phyloP scores from a whole-genome alignment of 2,113 vertebrate species.

The Vireo altiloquus region DNA sequence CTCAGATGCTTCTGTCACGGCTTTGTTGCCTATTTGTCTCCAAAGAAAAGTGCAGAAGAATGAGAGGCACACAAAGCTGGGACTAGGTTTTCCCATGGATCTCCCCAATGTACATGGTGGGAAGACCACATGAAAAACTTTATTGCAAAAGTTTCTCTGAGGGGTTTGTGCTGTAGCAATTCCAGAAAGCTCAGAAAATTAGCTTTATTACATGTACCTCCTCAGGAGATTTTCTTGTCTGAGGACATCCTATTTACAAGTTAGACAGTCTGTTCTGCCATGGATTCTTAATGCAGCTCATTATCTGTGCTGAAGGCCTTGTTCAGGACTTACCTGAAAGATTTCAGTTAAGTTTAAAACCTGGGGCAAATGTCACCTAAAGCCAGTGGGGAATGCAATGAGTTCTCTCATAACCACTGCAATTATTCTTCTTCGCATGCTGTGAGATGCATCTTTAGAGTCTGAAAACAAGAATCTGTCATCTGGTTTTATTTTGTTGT shows the following conservation, averaged over 20 bases:
- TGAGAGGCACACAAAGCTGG: neutral
- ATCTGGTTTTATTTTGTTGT: constrained; percentile 40
- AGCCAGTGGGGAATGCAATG: neutral
- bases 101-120: neutral
- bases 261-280: neutral
- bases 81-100: neutral
- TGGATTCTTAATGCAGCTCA: neutral
- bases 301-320: neutral
- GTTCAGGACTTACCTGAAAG: neutral
- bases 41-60: neutral
- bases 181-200: constrained; percentile 14
- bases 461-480: constrained; percentile 25
- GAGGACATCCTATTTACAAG: neutral
- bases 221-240: constrained; percentile 12
- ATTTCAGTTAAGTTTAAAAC: neutral
- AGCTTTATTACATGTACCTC: neutral
- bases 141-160: constrained; percentile 4
- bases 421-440: neutral
- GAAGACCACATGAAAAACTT: constrained; percentile 11
- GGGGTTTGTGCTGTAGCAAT: neutral
- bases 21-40: neutral
- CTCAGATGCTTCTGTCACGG: neutral
- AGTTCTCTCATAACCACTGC: neutral
- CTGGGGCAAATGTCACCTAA: neutral
- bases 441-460: neutral